Evolutionary conservation across 2,113 vertebrate genomes (phyloP).

Genomic region (Pelvicachromis taeniatus): DNA sequence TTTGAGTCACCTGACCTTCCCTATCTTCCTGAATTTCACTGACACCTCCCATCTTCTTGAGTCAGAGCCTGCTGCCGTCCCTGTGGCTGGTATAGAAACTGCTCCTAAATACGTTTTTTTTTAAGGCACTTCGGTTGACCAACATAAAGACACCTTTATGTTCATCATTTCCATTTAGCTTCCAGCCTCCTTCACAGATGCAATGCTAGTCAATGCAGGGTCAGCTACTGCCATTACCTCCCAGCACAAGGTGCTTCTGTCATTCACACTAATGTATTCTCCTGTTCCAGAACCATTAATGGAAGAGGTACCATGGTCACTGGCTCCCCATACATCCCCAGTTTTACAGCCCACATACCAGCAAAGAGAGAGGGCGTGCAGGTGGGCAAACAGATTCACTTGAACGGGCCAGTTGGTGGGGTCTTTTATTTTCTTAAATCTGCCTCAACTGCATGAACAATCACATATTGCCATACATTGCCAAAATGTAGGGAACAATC

Average conservation of each 20-base stretch:
- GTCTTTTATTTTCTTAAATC: neutral
- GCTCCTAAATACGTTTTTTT: neutral
- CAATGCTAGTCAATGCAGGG: neutral
- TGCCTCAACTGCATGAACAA: neutral
- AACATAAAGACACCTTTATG: neutral
- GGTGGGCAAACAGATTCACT: constrained; percentile 84
- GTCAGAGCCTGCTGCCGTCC: neutral
- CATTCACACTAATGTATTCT: neutral
- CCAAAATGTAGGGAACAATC: constrained; percentile 76
- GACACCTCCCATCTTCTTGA: neutral
- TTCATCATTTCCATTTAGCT: neutral
- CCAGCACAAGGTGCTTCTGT: neutral
- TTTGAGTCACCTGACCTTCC: neutral
- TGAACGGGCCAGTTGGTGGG: constrained; percentile 82
- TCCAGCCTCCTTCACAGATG: neutral
- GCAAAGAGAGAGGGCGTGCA: constrained; percentile 86
- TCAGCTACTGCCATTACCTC: neutral
- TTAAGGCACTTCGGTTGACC: accelerated
- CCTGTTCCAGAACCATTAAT: constrained; percentile 71
- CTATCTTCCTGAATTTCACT: accelerated
- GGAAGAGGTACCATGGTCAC: constrained; percentile 89
- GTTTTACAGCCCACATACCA: constrained; percentile 94
- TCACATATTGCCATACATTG: neutral
- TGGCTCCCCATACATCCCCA: constrained; percentile 87
- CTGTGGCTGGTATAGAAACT: neutral